phyloP scores from a whole-genome alignment of 1,140 invertebrate species.

The Nixonia krombeini region DNA sequence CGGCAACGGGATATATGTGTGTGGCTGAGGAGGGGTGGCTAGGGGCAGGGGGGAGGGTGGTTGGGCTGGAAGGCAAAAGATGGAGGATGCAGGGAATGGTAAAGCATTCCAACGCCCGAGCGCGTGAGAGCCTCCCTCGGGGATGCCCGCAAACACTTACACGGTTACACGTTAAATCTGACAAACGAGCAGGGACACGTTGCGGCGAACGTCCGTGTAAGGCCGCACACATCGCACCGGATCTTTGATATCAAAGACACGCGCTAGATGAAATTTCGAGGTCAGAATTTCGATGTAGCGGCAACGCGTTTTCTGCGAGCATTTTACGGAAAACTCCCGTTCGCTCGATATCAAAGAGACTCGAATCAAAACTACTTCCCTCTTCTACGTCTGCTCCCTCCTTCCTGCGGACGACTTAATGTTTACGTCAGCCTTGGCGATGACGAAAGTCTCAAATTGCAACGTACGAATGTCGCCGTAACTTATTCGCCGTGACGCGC shows the following conservation, averaged over 20 bases:
- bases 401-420: conserved; percentile 27
- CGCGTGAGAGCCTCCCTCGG: conserved; percentile 30
- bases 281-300: conserved; percentile 1
- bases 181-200: conserved; percentile 38
- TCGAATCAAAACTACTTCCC: too few species aligned
- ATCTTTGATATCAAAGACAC: conserved; percentile 28
- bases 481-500: conserved; percentile 40
- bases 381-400: too few species aligned
- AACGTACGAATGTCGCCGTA: conserved; percentile 40
- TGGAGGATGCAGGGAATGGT: conserved; percentile 19
- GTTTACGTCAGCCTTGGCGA: conserved; percentile 37
- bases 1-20: too few species aligned
- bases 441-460: conserved; percentile 44
- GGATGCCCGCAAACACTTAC: conserved; percentile 38
- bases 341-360: too few species aligned
- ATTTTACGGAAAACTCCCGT: too few species aligned
- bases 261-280: conserved; percentile 17
- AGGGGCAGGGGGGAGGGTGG: too few species aligned
- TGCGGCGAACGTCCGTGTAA: background rate
- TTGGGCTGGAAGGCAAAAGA: conserved; percentile 14
- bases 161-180: conserved; percentile 41
- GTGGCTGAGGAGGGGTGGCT: too few species aligned
- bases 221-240: conserved; percentile 5
- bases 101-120: conserved; percentile 33
- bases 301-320: too few species aligned